These are phyloP conservation scores for Hirtodrosophila duncani DNA, from an alignment of 2,888 invertebrate genomes.

Conservation along the genomic window DNA sequence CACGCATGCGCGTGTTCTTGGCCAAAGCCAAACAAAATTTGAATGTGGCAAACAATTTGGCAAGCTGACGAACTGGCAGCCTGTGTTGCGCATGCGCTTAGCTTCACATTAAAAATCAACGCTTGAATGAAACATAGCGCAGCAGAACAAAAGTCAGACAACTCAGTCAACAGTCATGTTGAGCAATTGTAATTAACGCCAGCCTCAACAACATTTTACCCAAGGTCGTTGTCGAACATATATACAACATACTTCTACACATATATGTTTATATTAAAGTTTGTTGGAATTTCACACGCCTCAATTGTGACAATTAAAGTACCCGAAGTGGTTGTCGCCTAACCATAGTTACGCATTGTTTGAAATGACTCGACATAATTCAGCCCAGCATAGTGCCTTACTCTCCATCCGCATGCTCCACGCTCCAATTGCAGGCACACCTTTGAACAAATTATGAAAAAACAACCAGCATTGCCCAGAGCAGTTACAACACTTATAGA, in stretches of 20 bases:
- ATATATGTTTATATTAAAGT: constrained; percentile 18
- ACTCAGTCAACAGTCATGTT: constrained; percentile 23
- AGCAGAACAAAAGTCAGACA: constrained; percentile 41
- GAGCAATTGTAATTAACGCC: constrained; percentile 54
- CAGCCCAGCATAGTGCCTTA: no score
- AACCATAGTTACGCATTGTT: constrained; percentile 17
- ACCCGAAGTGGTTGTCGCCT: constrained; percentile 24
- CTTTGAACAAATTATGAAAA: constrained; percentile 19
- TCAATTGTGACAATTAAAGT: constrained; percentile 66
- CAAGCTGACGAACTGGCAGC: constrained; percentile 27
- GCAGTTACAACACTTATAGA: constrained; percentile 30
- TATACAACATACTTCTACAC: constrained; percentile 13
- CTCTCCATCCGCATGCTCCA: constrained; percentile 30
- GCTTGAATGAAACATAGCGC: constrained; percentile 39
- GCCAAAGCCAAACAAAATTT: constrained; percentile 36
- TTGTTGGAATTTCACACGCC: constrained; percentile 63
- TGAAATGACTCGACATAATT: constrained; percentile 61
- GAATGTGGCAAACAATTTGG: constrained; percentile 44
- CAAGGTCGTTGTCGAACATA: constrained; percentile 53
- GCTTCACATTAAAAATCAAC: constrained; percentile 23
- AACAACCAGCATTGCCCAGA: constrained; percentile 31
- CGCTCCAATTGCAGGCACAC: constrained; percentile 37
- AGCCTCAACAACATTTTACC: constrained; percentile 29
- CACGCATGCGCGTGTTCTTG: constrained; percentile 67
- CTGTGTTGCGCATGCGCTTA: constrained; percentile 35